Percentiles rank a stretch among this genome's conserved stretches.
Evolutionary conservation across 2,888 invertebrate genomes (phyloP).

Genomic region (Parascotia fuliginaria): DNA sequence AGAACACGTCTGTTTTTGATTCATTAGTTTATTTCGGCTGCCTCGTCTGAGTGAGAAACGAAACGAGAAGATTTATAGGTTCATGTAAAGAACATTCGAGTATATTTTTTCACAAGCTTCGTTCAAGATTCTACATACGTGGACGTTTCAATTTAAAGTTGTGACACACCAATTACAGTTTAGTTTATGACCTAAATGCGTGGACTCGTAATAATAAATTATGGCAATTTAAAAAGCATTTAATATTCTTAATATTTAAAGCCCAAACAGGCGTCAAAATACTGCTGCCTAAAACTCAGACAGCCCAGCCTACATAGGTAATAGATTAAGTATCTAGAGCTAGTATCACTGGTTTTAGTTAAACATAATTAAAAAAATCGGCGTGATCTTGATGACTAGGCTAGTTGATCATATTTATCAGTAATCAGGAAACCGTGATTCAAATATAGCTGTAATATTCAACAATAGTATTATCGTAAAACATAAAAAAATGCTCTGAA

Average conservation of each 20-base stretch:
- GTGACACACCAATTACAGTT: constrained; percentile 29
- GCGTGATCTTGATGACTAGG: too few species aligned
- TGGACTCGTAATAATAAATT: constrained; percentile 10
- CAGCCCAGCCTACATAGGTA: too few species aligned
- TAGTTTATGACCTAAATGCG: constrained; percentile 23
- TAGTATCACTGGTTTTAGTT: background rate
- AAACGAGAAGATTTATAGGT: constrained; percentile 18
- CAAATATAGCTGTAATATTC: too few species aligned
- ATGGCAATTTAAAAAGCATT: constrained; percentile 2
- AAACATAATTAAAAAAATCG: too few species aligned
- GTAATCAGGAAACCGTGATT: too few species aligned
- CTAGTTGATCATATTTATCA: too few species aligned
- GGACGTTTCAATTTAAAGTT: constrained; percentile 30
- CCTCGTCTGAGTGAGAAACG: constrained; percentile 10
- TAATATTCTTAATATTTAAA: constrained; percentile 7
- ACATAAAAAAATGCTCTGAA: too few species aligned
- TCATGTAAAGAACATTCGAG: background rate
- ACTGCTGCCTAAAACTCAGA: too few species aligned
- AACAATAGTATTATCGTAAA: too few species aligned
- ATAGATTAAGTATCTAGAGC: background rate
- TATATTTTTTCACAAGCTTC: constrained; percentile 15
- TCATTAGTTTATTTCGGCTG: background rate
- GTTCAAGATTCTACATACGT: constrained; percentile 5
- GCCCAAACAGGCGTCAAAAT: too few species aligned
- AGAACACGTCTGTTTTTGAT: background rate